These are phyloP conservation scores for Calcarius lapponicus DNA, from an alignment of 2,797 vertebrate genomes.

Conservation along the genomic window DNA sequence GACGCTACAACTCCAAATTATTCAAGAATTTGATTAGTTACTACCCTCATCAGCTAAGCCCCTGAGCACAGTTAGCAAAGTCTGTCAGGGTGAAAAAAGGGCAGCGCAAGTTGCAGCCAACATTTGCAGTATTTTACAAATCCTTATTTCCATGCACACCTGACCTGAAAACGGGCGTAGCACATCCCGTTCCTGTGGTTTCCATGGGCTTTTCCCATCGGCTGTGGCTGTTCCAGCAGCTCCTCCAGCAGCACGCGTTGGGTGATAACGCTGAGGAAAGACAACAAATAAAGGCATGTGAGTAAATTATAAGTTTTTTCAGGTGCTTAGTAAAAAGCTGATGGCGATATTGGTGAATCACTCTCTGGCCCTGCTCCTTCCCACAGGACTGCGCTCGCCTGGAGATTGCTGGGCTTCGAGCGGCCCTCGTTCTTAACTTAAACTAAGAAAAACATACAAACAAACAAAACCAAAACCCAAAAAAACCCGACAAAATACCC, in stretches of 20 bases:
- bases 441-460: neutral
- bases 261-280: accelerated
- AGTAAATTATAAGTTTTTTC: neutral
- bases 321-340: accelerated
- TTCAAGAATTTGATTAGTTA: neutral
- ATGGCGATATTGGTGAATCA: accelerated
- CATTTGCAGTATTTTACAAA: neutral
- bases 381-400: accelerated
- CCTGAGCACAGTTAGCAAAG: neutral
- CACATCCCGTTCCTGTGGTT: accelerated
- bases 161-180: accelerated
- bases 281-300: accelerated
- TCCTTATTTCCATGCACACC: neutral
- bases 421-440: accelerated
- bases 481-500: accelerated
- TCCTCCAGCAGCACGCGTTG: accelerated
- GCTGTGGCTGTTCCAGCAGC: neutral
- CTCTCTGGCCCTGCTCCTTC: neutral
- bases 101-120: neutral
- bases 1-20: neutral
- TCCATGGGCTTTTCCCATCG: neutral
- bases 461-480: neutral
- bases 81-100: neutral
- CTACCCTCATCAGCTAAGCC: neutral
- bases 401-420: accelerated